Base-by-base conservation (phyloP, 1,140 invertebrate genomes). In the Oryctes rhinoceros region DNA sequence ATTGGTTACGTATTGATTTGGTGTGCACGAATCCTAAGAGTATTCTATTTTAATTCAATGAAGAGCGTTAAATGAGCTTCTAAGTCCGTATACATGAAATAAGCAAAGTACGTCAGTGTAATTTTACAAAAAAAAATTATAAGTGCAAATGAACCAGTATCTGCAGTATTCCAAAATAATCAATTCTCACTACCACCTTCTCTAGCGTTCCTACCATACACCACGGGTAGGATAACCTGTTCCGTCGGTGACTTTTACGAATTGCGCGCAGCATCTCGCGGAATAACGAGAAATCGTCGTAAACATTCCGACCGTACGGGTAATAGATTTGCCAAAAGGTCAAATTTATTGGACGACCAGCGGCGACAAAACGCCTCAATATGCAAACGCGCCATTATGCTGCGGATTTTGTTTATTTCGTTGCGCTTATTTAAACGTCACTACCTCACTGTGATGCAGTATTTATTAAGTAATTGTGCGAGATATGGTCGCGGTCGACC, bases 401-500 rank as follows among this genome's bases (percentile, higher is more conserved):
- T 30, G 18, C 7, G 65, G 24, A 9, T 67, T 67, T 67, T 67
- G 65, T 67, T 67, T 67, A 67, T 67, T 67, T 24, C 65, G n/a
- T 13, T 67, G 65, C 65, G 20, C 18, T 67, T 67, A 67, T 67
- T 67, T 67, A 67, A 67, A 67, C 65, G 65, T 67, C 65, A 67
- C 65, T 67, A 67, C 65, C 65, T 67, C 65, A 67, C 65, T 24
- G 65, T 67, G 65, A 67, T 35, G 20, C 65, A 35, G 65, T 67
- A 67, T 67, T 67, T 67, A 67, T 67, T 67, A 67, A 67, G 65
- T 67, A 67, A 67, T 67, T 67, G 65, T 35, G 65, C 65, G 65
- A 67, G 65, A 67, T 67, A 67, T 67, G n/a, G 49, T 53, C 49
- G 49, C 49, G n/a, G 49, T 53, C 49, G 49, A 18, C 49, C 49